These are phyloP conservation scores for Cecropterus lyciades DNA, from an alignment of 1,140 invertebrate species.

Conservation along the genomic window DNA sequence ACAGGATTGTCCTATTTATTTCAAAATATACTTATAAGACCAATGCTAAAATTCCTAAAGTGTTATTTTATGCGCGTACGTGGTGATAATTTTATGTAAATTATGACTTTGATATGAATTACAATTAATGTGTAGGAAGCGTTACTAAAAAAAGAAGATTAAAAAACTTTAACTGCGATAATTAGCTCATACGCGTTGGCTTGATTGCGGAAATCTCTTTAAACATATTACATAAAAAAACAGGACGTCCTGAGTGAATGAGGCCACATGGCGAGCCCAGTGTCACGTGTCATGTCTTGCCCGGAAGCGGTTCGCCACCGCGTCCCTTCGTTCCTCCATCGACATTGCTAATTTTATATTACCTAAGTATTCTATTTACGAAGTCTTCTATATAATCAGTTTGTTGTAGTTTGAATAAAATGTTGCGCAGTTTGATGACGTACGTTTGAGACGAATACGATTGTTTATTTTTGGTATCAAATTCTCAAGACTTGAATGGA, in stretches of 20 bases:
- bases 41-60: too few relatives aligned
- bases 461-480: not conserved
- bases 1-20: too few relatives aligned
- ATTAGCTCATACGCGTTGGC: not conserved
- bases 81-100: too few relatives aligned
- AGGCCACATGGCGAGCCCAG: slow-evolving; percentile 12
- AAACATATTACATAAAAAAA: slow-evolving; percentile 3
- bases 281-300: slow-evolving; percentile 21
- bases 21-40: too few relatives aligned
- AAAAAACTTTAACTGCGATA: too few relatives aligned
- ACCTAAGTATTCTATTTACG: not conserved
- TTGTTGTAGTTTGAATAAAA: not conserved
- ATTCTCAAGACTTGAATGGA: too few relatives aligned
- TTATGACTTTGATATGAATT: too few relatives aligned
- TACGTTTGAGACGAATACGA: not conserved
- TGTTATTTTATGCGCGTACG: too few relatives aligned
- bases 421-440: slow-evolving; percentile 14
- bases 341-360: slow-evolving; percentile 13
- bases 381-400: not conserved
- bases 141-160: too few relatives aligned
- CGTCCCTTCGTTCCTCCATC: slow-evolving; percentile 5
- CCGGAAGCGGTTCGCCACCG: slow-evolving; percentile 30
- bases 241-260: slow-evolving; percentile 20
- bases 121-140: too few relatives aligned
- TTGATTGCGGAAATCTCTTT: not conserved